Evolutionary conservation across 2,113 vertebrate species (phyloP), one percentile per base, ranked within the genome.

Genomic region (Dicentrarchus labrax): DNA sequence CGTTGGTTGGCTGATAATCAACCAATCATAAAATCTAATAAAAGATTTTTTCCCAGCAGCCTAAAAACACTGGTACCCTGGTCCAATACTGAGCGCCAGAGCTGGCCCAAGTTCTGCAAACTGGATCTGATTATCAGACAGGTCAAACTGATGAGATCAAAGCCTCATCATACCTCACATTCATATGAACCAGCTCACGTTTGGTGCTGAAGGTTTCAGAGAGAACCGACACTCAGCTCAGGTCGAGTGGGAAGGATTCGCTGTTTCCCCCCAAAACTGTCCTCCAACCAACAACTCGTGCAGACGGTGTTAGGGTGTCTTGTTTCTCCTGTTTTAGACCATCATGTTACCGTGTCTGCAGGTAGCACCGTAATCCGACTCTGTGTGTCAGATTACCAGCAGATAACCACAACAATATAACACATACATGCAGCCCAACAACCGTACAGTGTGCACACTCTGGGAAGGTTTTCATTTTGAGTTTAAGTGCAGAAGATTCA

Each of bases 291-390:
- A 2, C 70, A 36, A 22, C 70, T 11, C 0, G 41, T n/a, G 11
- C 6, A 17, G 30, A 54, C 47, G 8, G 16, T 0, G 6, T 13
- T 11, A 59, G 5, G 0, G 76, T 69, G 72, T 81, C 68, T n/a
- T 1, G 66, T 71, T 78, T 62, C 71, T 9, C 50, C 71, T 72
- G 19, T 48, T 75, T 47, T 11, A 0, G 5, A 60, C 65, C 68
- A 3, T 54, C 56, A 0, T 57, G 69, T 53, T 68, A 68, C 82
- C 30, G 24, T 3, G 59, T 43, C 36, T 74, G 72, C 81, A 43
- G n/a, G 43, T 78, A 47, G 67, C 38, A 7, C 65, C 62, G 87
- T 78, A 61, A 89, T 72, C 64, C 4, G 85, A 91, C 67, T 47
- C 87, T 17, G 8, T 5, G 67, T 16, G 6, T 91, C 85, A 41